Base-by-base conservation (phyloP, 23 tunicate genomes). In the Ascidia mentula region DNA sequence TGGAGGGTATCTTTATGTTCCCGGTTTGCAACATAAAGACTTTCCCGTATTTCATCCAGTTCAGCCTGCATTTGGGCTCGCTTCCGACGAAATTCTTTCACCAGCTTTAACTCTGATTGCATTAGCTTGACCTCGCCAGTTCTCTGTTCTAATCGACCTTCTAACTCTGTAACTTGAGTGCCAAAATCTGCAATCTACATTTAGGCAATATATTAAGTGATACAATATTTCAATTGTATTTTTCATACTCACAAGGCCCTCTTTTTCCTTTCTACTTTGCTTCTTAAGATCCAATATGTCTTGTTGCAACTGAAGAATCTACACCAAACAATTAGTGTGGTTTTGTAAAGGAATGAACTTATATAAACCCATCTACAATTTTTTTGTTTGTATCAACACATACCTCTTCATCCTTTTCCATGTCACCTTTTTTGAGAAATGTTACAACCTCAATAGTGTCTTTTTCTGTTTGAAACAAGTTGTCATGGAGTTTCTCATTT, bases 361-460 rank as follows among this genome's bases (percentile, higher is more conserved):
- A n/a, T n/a, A n/a, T n/a, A n/a, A n/a, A n/a, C n/a, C n/a, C 1
- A 53, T 53, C 65, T 6, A 9, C 13, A 53, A 9, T 9, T 5
- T 28, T 20, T 53, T 9, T 9, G 22, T 6, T 6, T 53, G 13
- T 9, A 53, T 9, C 15, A 42, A 42, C 12, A 53, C 28, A 38
- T 82, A 93, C 98, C 87, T 88, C 46, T 65, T 93, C 98, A 84
- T 93, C 98, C 81, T 96, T 96, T 26, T 83, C 89, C 78, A 96
- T 76, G 53, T 96, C 99, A 12, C 85, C 97, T 40, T 92, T 88
- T 60, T 96, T 96, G 73, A 96, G 79, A 61, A 46, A 92, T 36
- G 97, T 91, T 34, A 96, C 97, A n/a, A 96, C 97, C 38, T 96
- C 97, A 84, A 96, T 91, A 40, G 99, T 96, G 77, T 96, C 99